A percentile compares a stretch with the other conserved stretches of the same genome.
These are phyloP conservation scores for Rhadina sibilatrix DNA, from an alignment of 2,113 vertebrate species.

Conservation along the genomic window DNA sequence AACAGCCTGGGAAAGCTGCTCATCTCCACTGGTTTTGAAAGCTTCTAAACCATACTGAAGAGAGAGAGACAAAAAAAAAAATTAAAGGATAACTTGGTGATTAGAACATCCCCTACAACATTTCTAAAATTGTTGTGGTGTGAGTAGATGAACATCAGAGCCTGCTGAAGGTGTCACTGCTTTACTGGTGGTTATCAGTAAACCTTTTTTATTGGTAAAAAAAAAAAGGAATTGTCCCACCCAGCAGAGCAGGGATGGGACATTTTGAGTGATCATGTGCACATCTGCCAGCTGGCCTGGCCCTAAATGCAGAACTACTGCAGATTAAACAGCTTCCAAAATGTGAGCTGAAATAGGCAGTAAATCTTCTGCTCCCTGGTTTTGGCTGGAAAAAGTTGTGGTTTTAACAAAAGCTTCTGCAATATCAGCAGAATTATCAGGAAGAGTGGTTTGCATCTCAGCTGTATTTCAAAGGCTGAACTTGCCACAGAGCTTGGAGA, in stretches of 20 bases:
- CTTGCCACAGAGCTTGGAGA: not conserved
- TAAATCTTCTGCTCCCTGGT: not conserved
- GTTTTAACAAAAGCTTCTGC: not conserved
- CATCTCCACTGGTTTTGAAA: not conserved
- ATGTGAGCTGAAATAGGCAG: accelerated
- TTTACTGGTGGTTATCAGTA: not conserved
- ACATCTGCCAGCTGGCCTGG: not conserved
- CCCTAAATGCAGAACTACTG: not conserved
- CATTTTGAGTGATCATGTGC: accelerated
- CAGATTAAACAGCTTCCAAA: not conserved
- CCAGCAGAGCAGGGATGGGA: not conserved
- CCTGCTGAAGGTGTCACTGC: not conserved
- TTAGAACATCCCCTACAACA: not conserved
- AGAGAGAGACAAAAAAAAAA: not conserved
- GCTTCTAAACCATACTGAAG: accelerated
- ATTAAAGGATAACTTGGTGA: not conserved
- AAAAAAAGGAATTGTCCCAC: not conserved
- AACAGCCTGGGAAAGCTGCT: not conserved
- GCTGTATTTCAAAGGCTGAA: not conserved
- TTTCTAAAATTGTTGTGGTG: not conserved
- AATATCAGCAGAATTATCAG: not conserved
- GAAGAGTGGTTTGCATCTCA: not conserved
- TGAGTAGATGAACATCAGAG: not conserved
- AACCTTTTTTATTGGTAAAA: not conserved
- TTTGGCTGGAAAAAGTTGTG: not conserved